phyloP scores from a whole-genome alignment of 2,113 vertebrate species.

The Brachyhypopomus occidentalis region DNA sequence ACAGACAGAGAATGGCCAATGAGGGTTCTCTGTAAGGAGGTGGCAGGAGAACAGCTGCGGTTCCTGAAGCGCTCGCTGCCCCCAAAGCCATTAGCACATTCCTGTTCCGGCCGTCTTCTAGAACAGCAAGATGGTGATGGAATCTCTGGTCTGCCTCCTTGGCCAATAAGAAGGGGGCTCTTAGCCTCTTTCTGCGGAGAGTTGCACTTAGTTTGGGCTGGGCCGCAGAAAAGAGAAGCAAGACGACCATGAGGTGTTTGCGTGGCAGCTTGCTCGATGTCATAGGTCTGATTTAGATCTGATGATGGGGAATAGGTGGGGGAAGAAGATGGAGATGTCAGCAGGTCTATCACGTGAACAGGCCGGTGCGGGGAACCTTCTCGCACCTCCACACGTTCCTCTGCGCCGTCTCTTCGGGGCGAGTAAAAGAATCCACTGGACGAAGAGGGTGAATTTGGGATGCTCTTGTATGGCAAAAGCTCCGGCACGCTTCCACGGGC shows the following conservation, averaged over 20 bases:
- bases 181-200: slow-evolving; percentile 11
- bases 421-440: slow-evolving; percentile 49
- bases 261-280: not conserved
- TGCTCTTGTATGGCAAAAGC: not conserved
- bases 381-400: slow-evolving; percentile 4
- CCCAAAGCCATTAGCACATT: not conserved
- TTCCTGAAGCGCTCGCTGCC: slow-evolving; percentile 7
- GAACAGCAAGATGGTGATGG: not conserved
- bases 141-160: not conserved
- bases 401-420: slow-evolving; percentile 27
- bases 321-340: slow-evolving; percentile 37
- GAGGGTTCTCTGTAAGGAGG: not conserved
- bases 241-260: slow-evolving; percentile 5
- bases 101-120: not conserved
- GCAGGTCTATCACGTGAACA: slow-evolving; percentile 54
- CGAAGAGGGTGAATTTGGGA: not conserved
- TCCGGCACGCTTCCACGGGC: slow-evolving; percentile 6
- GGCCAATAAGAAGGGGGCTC: not conserved
- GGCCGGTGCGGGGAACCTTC: slow-evolving; percentile 22
- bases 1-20: slow-evolving; percentile 41
- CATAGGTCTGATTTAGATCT: slow-evolving; percentile 47
- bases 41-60: not conserved
- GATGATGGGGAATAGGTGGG: slow-evolving; percentile 1
- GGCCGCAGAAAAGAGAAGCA: not conserved
- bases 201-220: not conserved